These are phyloP conservation scores for Netelia inedita DNA, from an alignment of 2,888 invertebrate genomes.

Conservation along the genomic window DNA sequence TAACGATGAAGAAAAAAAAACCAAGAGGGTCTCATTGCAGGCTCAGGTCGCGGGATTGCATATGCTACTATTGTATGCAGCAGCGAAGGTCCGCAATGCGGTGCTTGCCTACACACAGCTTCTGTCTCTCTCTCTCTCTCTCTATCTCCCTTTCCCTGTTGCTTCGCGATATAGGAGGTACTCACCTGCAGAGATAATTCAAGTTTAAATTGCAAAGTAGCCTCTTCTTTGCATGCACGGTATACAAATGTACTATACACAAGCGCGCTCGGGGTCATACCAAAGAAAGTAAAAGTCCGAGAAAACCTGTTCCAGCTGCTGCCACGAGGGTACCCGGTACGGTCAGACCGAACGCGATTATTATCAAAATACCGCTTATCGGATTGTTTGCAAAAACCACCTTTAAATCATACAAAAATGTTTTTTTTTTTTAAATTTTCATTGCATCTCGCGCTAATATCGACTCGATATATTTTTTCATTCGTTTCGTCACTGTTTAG, in stretches of 20 bases:
- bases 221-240: neutral
- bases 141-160: neutral
- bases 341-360: slow-evolving; percentile 80
- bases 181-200: slow-evolving; percentile 65
- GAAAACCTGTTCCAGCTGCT: slow-evolving; percentile 77
- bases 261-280: slow-evolving; percentile 70
- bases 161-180: slow-evolving; percentile 13
- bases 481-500: too few relatives aligned
- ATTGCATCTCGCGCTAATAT: too few relatives aligned
- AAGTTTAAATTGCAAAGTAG: slow-evolving; percentile 56
- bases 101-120: slow-evolving; percentile 45
- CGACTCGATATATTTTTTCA: neutral
- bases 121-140: slow-evolving; percentile 6
- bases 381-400: slow-evolving; percentile 85
- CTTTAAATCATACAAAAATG: slow-evolving; percentile 79
- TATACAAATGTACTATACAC: neutral
- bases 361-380: slow-evolving; percentile 83
- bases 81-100: slow-evolving; percentile 73
- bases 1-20: neutral
- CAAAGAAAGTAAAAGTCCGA: slow-evolving; percentile 81
- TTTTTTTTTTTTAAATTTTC: too few relatives aligned
- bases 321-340: slow-evolving; percentile 78
- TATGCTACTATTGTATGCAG: slow-evolving; percentile 32
- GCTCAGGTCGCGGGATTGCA: neutral
- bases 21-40: slow-evolving; percentile 1